Evolutionary conservation across 2,888 invertebrate genomes (phyloP).

Genomic region (Hypena proboscidalis): DNA sequence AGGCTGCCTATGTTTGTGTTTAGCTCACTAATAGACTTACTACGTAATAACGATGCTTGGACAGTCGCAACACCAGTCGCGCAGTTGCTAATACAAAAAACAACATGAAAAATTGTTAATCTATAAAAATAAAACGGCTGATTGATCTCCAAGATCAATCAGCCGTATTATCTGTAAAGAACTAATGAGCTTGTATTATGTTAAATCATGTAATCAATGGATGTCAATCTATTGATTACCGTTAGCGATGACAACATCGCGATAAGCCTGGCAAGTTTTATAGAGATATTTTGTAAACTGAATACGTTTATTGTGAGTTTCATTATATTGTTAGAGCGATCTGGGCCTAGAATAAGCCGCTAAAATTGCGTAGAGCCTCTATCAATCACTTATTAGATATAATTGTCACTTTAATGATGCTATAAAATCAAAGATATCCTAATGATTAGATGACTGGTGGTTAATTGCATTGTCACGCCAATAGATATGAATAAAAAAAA

Average conservation of each 20-base stretch:
- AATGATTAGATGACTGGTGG: no score
- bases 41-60: conserved; percentile 31
- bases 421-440: no score
- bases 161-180: conserved; percentile 15
- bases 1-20: conserved; percentile 25
- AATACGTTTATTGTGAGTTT: not conserved
- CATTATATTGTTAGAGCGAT: not conserved
- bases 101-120: no score
- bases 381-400: no score
- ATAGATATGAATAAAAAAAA: no score
- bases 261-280: not conserved
- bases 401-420: no score
- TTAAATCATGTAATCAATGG: conserved; percentile 9
- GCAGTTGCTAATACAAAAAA: conserved; percentile 22
- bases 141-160: no score
- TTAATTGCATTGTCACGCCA: no score
- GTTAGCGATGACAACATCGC: not conserved
- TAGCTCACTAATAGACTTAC: conserved; percentile 24
- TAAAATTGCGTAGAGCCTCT: no score
- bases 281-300: not conserved
- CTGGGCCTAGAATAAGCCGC: not conserved
- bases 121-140: no score
- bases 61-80: conserved; percentile 19
- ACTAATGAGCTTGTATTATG: conserved; percentile 15
- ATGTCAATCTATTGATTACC: not conserved